These are phyloP conservation scores for Drosophila limbata DNA, from an alignment of 2,888 invertebrate species.

Conservation along the genomic window DNA sequence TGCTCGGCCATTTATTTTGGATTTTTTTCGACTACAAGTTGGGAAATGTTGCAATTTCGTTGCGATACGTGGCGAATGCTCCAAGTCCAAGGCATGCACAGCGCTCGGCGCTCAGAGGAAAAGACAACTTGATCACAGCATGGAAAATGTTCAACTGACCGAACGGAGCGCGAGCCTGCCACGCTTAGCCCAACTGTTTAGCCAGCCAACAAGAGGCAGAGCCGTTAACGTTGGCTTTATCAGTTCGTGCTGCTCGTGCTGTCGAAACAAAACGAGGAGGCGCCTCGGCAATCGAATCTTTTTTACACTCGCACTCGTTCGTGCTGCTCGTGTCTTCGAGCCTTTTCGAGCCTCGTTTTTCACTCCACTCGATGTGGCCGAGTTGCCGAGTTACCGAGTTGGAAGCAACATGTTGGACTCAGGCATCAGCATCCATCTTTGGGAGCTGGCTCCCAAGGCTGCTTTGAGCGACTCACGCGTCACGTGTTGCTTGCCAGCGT, in stretches of 20 bases:
- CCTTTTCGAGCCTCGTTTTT: slow-evolving; percentile 11
- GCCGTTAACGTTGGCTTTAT: slow-evolving; percentile 68
- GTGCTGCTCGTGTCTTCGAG: slow-evolving; percentile 5
- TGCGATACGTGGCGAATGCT: slow-evolving; percentile 63
- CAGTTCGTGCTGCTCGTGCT: slow-evolving; percentile 61
- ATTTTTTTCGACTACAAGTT: slow-evolving; percentile 24
- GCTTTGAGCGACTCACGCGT: slow-evolving; percentile 50
- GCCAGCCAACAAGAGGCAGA: slow-evolving; percentile 33
- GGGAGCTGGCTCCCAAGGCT: slow-evolving; percentile 54
- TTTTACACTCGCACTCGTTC: not conserved
- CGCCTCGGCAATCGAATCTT: not conserved
- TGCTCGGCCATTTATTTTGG: slow-evolving; percentile 59
- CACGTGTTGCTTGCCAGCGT: slow-evolving; percentile 67
- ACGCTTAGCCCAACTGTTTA: slow-evolving; percentile 62
- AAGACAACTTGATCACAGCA: slow-evolving; percentile 80
- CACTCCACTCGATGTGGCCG: slow-evolving; percentile 39
- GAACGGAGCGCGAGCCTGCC: slow-evolving; percentile 72
- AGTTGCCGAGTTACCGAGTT: slow-evolving; percentile 6
- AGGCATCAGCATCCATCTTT: slow-evolving; percentile 61
- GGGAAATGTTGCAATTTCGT: slow-evolving; percentile 42
- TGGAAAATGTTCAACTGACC: slow-evolving; percentile 81
- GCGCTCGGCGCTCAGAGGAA: slow-evolving; percentile 80
- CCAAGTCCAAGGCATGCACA: slow-evolving; percentile 78
- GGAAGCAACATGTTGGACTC: slow-evolving; percentile 78
- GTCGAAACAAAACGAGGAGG: not conserved